phyloP scores from a whole-genome alignment of 2,797 vertebrate species.

The Parotocinclus haroldoi region DNA sequence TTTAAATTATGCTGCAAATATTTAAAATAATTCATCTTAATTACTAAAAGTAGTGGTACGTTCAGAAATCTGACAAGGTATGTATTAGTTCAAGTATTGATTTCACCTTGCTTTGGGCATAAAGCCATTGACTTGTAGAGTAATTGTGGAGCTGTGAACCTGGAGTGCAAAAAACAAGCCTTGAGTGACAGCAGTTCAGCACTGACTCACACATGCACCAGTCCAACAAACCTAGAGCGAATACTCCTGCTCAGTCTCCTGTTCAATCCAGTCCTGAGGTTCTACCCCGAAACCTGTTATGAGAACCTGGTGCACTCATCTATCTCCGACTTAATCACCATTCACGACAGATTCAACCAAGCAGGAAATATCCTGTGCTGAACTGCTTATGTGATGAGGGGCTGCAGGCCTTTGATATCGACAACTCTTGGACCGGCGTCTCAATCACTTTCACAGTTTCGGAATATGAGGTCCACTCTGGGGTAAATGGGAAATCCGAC shows the following conservation, averaged over 20 bases:
- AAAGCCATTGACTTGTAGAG: background rate
- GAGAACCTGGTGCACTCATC: background rate
- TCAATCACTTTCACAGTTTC: background rate
- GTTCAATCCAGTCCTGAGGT: background rate
- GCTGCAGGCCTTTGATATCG: background rate
- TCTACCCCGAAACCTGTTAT: background rate
- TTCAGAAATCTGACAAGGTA: too few species aligned
- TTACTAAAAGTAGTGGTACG: too few species aligned
- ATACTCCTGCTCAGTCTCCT: background rate
- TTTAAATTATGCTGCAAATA: too few species aligned
- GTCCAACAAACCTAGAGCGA: background rate
- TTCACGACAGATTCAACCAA: background rate
- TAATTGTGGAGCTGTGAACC: slow-evolving; percentile 5
- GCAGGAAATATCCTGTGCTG: background rate
- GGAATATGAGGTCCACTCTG: background rate
- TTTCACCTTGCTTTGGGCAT: background rate
- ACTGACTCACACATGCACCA: background rate
- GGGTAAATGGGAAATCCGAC: slow-evolving; percentile 45
- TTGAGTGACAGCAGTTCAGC: slow-evolving; percentile 12
- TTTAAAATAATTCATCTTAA: too few species aligned
- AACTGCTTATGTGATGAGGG: slow-evolving; percentile 6
- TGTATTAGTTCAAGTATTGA: background rate
- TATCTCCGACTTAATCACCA: background rate
- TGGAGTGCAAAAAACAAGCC: slow-evolving; percentile 1
- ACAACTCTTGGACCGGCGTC: background rate